Percentiles rank a stretch among this genome's conserved stretches.
These are phyloP conservation scores for Sitta carolinensis DNA, from an alignment of 2,797 vertebrate genomes.

Conservation along the genomic window DNA sequence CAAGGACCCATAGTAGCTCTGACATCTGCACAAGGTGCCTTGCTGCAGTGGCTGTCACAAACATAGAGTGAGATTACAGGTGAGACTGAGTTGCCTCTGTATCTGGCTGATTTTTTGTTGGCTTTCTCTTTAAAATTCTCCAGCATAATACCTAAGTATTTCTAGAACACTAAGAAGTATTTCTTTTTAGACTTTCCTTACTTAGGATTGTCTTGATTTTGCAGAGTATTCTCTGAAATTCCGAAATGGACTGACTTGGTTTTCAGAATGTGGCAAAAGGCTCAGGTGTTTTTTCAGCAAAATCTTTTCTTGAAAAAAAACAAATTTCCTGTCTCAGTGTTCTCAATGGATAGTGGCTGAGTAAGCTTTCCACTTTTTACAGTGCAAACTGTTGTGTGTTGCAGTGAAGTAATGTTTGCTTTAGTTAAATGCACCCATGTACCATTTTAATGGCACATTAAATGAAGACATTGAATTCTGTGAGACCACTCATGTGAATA, in stretches of 20 bases:
- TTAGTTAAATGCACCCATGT: conserved; percentile 18
- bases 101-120: background rate
- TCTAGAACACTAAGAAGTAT: background rate
- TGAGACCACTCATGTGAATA: conserved; percentile 51
- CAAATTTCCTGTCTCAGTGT: background rate
- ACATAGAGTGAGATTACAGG: background rate
- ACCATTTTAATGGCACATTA: conserved; percentile 50
- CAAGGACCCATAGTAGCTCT: background rate
- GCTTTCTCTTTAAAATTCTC: background rate
- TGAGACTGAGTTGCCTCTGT: background rate
- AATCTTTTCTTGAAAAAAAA: background rate
- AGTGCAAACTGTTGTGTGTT: background rate
- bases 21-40: background rate
- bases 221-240: background rate
- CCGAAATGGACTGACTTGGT: background rate
- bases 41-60: background rate
- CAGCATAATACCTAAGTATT: background rate
- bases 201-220: background rate
- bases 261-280: background rate
- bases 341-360: background rate
- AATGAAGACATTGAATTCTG: conserved; percentile 33
- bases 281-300: background rate
- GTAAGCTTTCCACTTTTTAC: background rate
- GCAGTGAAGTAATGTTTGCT: conserved; percentile 5
- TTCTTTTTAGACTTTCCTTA: background rate